Evolutionary conservation across 1,140 invertebrate genomes (phyloP), one percentile per base, ranked within the genome.

Genomic region (Trachymyrmex septentrionalis): DNA sequence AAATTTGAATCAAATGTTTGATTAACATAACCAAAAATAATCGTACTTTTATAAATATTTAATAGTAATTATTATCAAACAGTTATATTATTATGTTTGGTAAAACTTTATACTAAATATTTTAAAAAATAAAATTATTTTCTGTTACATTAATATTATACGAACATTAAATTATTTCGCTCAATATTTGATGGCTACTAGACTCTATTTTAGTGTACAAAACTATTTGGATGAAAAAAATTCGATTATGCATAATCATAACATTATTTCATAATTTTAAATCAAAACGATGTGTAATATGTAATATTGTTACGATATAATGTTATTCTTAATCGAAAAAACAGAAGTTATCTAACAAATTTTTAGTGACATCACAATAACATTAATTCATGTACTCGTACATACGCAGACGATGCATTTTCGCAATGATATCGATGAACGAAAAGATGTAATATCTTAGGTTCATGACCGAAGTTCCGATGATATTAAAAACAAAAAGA

Each of bases 381-480:
- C 7, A n/a, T 9, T 48, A 44, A 34, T 16, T 78, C 3, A 50
- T 21, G 21, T 48, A n/a, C n/a, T n/a, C n/a, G n/a, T n/a, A n/a
- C n/a, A n/a, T n/a, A 38, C 19, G 30, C 7, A 38, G 14, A 66
- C 19, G 44, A 38, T 19, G 34, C 19, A 16, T 48, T 61, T 64
- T 64, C 21, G 19, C 48, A 76, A 63, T 19, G 9, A 24, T 55
- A 30, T 21, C 10, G 3, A 14, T 19, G 16, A 44, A 44, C 10
- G n/a, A 75, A 12, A 2, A 21, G 16, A 77, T 21, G 57, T 63
- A 64, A 64, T 44, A 44, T 48, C 16, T 76, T 64, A 27, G 57
- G n/a, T 75, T 75, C 53, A 38, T 16, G 53, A 75, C 30, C 53
- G 61, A 64, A 27, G 50, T n/a, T 75, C 14, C 30, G n/a, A 57